Evolutionary conservation across 2,113 vertebrate genomes (phyloP).

Genomic region (Chitala chitala): DNA sequence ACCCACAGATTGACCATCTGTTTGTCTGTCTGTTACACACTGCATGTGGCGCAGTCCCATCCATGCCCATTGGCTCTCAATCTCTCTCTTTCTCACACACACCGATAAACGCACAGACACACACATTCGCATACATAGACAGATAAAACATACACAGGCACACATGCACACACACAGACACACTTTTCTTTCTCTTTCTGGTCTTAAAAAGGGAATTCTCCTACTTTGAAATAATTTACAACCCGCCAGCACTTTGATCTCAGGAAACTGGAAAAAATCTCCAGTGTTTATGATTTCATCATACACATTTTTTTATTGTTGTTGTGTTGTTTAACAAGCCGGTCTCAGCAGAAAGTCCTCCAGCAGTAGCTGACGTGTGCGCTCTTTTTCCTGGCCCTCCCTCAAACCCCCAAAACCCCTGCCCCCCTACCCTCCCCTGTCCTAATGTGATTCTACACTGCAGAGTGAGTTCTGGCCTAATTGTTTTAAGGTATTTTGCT

Average conservation of each 20-base stretch:
- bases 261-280: constrained; percentile 28
- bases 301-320: constrained; percentile 18
- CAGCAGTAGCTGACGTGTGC: constrained; percentile 1
- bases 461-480: constrained; percentile 11
- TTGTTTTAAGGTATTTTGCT: background rate
- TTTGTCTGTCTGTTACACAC: constrained; percentile 30
- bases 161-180: too few species aligned
- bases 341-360: constrained; percentile 13
- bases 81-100: constrained; percentile 29
- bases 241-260: constrained; percentile 31
- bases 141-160: too few species aligned
- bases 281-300: constrained; percentile 24
- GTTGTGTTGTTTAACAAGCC: constrained; percentile 13
- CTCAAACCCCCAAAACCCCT: too few species aligned
- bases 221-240: constrained; percentile 36
- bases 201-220: constrained; percentile 37
- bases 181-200: too few species aligned
- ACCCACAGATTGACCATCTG: constrained; percentile 19
- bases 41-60: constrained; percentile 23
- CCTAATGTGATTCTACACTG: constrained; percentile 22
- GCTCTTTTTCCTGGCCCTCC: constrained; percentile 24
- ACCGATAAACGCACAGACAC: too few species aligned
- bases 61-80: constrained; percentile 35
- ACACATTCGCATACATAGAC: too few species aligned
- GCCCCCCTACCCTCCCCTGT: background rate